These are phyloP conservation scores for Phasia obesa DNA, from an alignment of 2,888 invertebrate species.

Conservation along the genomic window DNA sequence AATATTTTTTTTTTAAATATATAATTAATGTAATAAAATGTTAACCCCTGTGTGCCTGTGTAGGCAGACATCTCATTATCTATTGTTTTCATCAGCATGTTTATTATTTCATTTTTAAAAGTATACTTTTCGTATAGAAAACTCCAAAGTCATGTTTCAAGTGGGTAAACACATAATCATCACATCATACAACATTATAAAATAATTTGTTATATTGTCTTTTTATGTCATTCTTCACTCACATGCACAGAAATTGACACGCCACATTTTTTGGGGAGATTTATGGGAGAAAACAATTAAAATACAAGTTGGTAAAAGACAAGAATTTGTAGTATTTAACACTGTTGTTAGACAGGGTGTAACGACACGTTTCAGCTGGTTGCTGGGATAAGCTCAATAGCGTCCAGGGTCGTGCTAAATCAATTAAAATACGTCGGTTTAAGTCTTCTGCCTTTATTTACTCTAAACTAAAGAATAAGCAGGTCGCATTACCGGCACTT, in stretches of 20 bases:
- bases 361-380: no score
- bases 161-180: constrained; percentile 38
- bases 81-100: constrained; percentile 18
- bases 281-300: background rate
- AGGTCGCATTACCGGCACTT: no score
- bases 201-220: constrained; percentile 50
- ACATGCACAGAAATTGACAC: constrained; percentile 34
- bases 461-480: no score
- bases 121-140: background rate
- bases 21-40: constrained; percentile 55
- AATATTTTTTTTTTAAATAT: constrained; percentile 16
- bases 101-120: background rate
- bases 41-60: constrained; percentile 29
- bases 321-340: no score
- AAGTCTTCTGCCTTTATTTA: no score
- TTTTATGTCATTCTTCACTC: constrained; percentile 28
- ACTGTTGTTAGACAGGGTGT: constrained; percentile 10
- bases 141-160: constrained; percentile 38
- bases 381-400: no score
- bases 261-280: constrained; percentile 16
- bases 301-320: background rate
- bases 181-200: constrained; percentile 46
- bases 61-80: constrained; percentile 41
- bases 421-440: no score
- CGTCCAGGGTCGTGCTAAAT: no score